Evolutionary conservation across 1,140 invertebrate species (phyloP).

Genomic region (Procambarus virginalis): DNA sequence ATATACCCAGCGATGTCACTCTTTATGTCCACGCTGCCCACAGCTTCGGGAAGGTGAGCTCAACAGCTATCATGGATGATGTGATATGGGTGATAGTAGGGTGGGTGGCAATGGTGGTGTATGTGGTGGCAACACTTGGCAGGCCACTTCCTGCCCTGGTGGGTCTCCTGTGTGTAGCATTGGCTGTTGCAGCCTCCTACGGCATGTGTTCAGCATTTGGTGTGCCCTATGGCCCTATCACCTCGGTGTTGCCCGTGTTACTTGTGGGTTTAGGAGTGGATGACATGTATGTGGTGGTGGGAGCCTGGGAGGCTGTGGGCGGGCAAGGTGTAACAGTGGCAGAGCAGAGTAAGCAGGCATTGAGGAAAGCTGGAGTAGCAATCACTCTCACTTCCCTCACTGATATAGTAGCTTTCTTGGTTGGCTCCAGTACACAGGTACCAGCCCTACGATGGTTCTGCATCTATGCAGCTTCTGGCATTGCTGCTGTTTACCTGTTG

Average conservation of each 20-base stretch:
- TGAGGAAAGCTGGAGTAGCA: slow-evolving; percentile 79
- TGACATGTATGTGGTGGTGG: slow-evolving; percentile 87
- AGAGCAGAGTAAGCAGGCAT: slow-evolving; percentile 74
- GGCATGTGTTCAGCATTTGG: slow-evolving; percentile 83
- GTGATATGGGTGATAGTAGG: slow-evolving; percentile 76
- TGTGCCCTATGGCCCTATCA: slow-evolving; percentile 87
- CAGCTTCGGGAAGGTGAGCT: slow-evolving; percentile 56
- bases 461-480: slow-evolving; percentile 76
- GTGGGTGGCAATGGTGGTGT: slow-evolving; percentile 77
- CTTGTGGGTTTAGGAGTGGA: slow-evolving; percentile 86
- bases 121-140: slow-evolving; percentile 77
- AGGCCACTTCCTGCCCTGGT: slow-evolving; percentile 74
- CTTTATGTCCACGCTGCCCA: slow-evolving; percentile 34
- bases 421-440: slow-evolving; percentile 79
- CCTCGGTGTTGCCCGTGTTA: slow-evolving; percentile 86
- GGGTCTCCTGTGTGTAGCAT: slow-evolving; percentile 82
- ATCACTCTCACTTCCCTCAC: slow-evolving; percentile 82
- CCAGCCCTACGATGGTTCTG: slow-evolving; percentile 77
- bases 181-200: slow-evolving; percentile 83
- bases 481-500: slow-evolving; percentile 76
- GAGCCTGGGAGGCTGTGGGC: slow-evolving; percentile 71
- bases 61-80: slow-evolving; percentile 76
- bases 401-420: slow-evolving; percentile 80
- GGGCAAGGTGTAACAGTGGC: slow-evolving; percentile 72
- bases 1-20: slow-evolving; percentile 67